Conservation (phyloP, 1,140 invertebrate species). For the Drosophila aff. region DNA sequence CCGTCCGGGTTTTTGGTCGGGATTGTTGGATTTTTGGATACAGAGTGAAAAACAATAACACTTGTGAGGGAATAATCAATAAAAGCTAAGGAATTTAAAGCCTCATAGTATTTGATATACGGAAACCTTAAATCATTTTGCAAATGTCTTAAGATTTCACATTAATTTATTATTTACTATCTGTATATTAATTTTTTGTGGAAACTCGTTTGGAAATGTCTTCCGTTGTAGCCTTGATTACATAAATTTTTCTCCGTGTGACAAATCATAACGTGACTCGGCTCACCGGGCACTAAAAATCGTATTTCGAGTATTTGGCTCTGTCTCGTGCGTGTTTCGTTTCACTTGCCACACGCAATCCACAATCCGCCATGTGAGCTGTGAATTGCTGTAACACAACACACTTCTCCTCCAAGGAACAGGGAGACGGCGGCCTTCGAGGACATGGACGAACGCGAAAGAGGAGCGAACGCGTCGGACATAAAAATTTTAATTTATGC, state of each 20-base stretch:
- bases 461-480: conserved; percentile 25
- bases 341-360: conserved; percentile 73
- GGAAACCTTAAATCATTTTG: too few species aligned
- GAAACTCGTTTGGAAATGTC: too few species aligned
- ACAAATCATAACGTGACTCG: conserved; percentile 74
- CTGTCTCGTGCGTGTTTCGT: conserved; percentile 68
- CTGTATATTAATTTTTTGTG: not conserved
- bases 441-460: not conserved
- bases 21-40: conserved; percentile 42
- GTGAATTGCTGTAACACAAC: conserved; percentile 56
- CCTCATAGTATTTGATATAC: not conserved
- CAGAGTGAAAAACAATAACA: not conserved
- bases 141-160: not conserved
- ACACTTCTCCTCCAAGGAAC: conserved; percentile 15
- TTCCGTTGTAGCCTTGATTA: too few species aligned
- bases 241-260: conserved; percentile 4
- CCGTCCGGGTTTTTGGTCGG: conserved; percentile 35
- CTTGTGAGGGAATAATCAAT: not conserved
- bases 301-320: conserved; percentile 55
- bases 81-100: not conserved
- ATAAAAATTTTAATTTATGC: conserved; percentile 81
- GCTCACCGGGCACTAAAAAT: conserved; percentile 70
- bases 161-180: not conserved
- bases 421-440: not conserved
- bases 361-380: conserved; percentile 40